These are phyloP conservation scores for Eupithecia vulgata DNA, from an alignment of 2,888 invertebrate genomes.

Conservation along the genomic window DNA sequence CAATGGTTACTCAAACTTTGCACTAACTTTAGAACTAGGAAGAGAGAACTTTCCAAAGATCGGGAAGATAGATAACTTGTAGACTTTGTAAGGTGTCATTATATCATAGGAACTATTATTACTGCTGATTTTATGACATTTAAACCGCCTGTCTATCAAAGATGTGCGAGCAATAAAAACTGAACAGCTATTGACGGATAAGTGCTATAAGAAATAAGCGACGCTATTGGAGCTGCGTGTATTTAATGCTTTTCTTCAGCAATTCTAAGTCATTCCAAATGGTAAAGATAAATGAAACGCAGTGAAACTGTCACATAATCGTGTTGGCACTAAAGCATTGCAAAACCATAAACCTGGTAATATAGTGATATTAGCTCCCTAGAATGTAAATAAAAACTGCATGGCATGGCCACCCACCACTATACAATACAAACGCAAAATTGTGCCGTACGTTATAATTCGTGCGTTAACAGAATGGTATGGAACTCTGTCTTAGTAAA, in stretches of 20 bases:
- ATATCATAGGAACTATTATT: background rate
- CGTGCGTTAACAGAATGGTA: background rate
- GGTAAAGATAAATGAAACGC: background rate
- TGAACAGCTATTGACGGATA: background rate
- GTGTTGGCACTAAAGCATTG: background rate
- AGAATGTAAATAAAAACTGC: background rate
- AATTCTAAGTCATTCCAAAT: background rate
- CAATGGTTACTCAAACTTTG: background rate
- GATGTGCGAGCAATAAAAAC: background rate
- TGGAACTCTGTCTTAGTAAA: background rate
- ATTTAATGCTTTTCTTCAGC: background rate
- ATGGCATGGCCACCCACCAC: background rate
- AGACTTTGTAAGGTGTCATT: background rate
- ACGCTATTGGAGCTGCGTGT: background rate
- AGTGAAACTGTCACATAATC: background rate
- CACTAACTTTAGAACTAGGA: background rate
- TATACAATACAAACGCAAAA: background rate
- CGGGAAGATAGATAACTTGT: background rate
- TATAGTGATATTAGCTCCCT: background rate
- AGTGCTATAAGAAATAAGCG: background rate
- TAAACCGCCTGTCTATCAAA: background rate
- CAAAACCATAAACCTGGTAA: background rate
- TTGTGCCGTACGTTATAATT: background rate
- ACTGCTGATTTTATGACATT: background rate
- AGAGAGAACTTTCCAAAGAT: background rate